phyloP scores from a whole-genome alignment of 1,140 invertebrate species.

The Leptoteleia sp. region DNA sequence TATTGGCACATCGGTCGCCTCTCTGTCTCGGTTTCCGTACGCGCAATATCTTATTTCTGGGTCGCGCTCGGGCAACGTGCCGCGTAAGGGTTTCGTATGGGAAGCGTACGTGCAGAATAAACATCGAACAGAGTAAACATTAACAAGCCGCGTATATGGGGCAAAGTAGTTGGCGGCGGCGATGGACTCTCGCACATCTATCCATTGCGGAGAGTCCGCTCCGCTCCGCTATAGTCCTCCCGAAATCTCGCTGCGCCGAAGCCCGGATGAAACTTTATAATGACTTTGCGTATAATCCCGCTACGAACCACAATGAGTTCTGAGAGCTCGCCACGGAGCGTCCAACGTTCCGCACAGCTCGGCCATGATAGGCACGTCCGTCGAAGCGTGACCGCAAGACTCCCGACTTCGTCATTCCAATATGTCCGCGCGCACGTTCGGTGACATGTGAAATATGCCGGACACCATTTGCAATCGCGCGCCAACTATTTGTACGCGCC shows the following conservation, averaged over 20 bases:
- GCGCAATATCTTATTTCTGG: conserved; percentile 66
- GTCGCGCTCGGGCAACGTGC: conserved; percentile 34
- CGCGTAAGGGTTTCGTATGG: conserved; percentile 22
- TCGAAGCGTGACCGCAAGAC: conserved; percentile 52
- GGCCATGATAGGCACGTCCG: conserved; percentile 48
- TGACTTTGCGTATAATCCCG: conserved; percentile 64
- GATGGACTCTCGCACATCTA: conserved; percentile 30
- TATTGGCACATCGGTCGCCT: conserved; percentile 51
- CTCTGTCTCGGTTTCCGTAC: conserved; percentile 44
- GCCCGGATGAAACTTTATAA: conserved; percentile 63
- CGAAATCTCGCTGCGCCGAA: conserved; percentile 47
- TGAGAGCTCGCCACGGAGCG: conserved; percentile 43
- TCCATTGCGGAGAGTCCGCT: conserved; percentile 36
- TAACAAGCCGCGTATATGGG: conserved; percentile 56
- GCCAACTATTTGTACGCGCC: conserved; percentile 57
- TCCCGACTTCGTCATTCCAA: conserved; percentile 56
- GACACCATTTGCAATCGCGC: conserved; percentile 48
- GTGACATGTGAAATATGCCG: conserved; percentile 51
- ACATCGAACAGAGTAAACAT: conserved; percentile 61
- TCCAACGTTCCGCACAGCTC: conserved; percentile 51
- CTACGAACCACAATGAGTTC: conserved; percentile 58
- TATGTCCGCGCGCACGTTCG: conserved; percentile 44
- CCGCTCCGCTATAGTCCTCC: conserved; percentile 14
- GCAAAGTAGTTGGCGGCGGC: conserved; percentile 59
- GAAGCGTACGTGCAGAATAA: conserved; percentile 61